These are phyloP conservation scores for Gasterosteus nipponicus DNA, from an alignment of 2,113 vertebrate genomes.

Conservation along the genomic window DNA sequence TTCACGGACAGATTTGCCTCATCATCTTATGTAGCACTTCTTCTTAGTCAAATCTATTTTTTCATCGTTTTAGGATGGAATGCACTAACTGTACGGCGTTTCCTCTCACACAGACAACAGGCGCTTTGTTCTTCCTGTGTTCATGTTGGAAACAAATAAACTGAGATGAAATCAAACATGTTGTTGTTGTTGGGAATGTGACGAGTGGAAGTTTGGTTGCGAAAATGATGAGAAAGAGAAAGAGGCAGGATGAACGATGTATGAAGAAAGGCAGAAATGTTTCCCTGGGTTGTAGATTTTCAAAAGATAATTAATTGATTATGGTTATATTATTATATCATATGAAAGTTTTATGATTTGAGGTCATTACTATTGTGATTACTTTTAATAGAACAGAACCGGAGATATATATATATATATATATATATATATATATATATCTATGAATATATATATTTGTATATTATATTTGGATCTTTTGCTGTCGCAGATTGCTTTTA, in stretches of 20 bases:
- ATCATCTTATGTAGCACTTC: slow-evolving; percentile 77
- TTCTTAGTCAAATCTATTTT: slow-evolving; percentile 73
- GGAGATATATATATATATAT: too few relatives aligned
- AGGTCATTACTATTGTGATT: too few relatives aligned
- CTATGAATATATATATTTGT: too few relatives aligned
- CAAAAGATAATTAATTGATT: background rate
- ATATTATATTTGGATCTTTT: too few relatives aligned
- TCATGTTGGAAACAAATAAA: slow-evolving; percentile 64
- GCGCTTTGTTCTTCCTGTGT: slow-evolving; percentile 66
- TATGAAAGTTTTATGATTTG: background rate
- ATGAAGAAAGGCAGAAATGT: too few relatives aligned
- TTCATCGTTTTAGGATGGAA: slow-evolving; percentile 68
- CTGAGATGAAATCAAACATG: slow-evolving; percentile 30
- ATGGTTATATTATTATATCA: background rate
- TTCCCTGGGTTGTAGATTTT: too few relatives aligned
- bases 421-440: too few relatives aligned
- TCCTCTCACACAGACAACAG: slow-evolving; percentile 27
- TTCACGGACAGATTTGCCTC: slow-evolving; percentile 74
- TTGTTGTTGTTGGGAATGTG: slow-evolving; percentile 12
- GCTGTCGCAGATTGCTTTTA: too few relatives aligned
- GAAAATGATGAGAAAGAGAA: background rate
- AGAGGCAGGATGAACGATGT: too few relatives aligned
- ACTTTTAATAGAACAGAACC: too few relatives aligned
- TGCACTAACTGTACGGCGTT: slow-evolving; percentile 68
- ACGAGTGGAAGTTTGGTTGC: background rate